Evolutionary conservation across 2,113 vertebrate genomes (phyloP), one percentile per base, ranked within the genome.

Genomic region (Aegithalos caudatus): DNA sequence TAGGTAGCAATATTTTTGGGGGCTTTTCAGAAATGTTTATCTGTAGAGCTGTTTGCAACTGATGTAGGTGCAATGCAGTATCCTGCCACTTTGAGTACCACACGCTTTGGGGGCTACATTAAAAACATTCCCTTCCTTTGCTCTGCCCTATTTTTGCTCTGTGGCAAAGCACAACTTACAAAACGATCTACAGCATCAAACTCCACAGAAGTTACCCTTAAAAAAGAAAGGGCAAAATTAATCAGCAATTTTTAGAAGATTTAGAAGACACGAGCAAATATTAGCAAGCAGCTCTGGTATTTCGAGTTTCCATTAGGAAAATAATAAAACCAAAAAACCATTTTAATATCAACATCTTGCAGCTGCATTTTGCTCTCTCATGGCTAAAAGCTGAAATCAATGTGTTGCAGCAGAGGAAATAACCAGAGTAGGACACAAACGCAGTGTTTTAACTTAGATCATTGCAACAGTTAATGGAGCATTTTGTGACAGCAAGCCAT

Each of bases 51-150:
- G n/a, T 84, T 79, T 92, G 72, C 58, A 87, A 78, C 21, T 58
- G 72, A 88, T 61, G 77, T 72, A 74, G 96, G 95, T 96, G 96
- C 97, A 98, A 95, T 97, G 97, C 97, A 98, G 97, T 31, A 95
- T 91, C 94, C 89, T 92, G 76, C 89, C 95, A 47, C 94, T 90
- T 80, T 33, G 81, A 97, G 86, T 81, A 92, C 83, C 85, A 92
- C 62, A 89, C 35, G 31, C 86, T 86, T 86, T 38, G 57, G 81
- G 74, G 79, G 47, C 57, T 78, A 81, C 50, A 60, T 79, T 83
- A 86, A 78, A 93, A 87, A 42, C 47, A 14, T 47, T 56, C 28
- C 29, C 40, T 81, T 60, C 53, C 45, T 70, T 77, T 70, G 71
- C 51, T 84, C 70, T 96, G 95, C 81, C 95, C 97, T 95, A 97